Base-by-base conservation (phyloP, 2,113 vertebrate genomes). In the Cisticola juncidis region DNA sequence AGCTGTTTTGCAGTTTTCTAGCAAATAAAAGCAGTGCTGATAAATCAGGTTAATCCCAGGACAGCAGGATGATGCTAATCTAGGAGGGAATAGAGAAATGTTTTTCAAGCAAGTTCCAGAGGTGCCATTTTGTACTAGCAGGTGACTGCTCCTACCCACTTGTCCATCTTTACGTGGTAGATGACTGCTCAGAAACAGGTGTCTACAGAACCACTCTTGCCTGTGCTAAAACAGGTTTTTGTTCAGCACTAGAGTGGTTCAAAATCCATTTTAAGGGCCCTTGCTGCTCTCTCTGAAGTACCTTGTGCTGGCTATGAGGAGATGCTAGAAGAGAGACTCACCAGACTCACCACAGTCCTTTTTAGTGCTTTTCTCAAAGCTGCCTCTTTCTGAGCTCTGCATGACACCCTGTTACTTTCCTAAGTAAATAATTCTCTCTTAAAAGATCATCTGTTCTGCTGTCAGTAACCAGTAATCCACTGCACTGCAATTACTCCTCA, bases 401-500 rank as follows among this genome's bases (percentile, higher is more conserved):
- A 74, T 69, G 31, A 57, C 20, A 24, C 25, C 6, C 11, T 0
- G 0, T 57, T 87, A 16, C 20, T 29, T 79, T 84, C 29, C 40
- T 76, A 54, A 78, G 51, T 36, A 88, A 22, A 72, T 33, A 71
- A 84, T 73, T 12, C 7, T 50, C 29, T 45, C 44, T 53, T 73
- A 92, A 82, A 48, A 92, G 40, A 23, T 54, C 44, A 69, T 87
- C 48, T 79, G 15, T 62, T 84, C 11, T 44, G 24, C 40, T 84
- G 48, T 61, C 73, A 60, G 23, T 53, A 42, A n/a, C 24, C 72
- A 64, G 31, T 68, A 86, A 60, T 74, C 35, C 78, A 58, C 86
- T 79, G 35, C 70, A 28, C 45, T 76, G 58, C 74, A 86, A 76
- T 88, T 92, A 69, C 19, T 95, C 26, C 50, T 87, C 35, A 44